Conservation (phyloP, 2,888 invertebrate species). For the Meiosimyza platycephala region DNA sequence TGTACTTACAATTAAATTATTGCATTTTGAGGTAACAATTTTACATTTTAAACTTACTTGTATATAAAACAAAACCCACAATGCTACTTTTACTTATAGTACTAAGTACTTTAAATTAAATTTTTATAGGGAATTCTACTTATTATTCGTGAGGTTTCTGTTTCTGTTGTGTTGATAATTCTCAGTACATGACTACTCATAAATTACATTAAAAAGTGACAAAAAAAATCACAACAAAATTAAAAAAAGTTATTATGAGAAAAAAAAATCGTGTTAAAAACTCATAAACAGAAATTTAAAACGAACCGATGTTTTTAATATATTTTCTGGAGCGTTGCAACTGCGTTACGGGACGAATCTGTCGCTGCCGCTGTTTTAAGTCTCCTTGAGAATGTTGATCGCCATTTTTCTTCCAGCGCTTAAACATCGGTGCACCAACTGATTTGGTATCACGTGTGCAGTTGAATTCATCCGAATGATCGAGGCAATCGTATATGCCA, state of each 20-base stretch:
- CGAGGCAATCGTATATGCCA: slow-evolving; percentile 69
- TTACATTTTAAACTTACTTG: too few species aligned
- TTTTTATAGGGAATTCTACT: too few species aligned
- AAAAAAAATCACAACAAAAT: slow-evolving; percentile 38
- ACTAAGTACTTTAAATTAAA: too few species aligned
- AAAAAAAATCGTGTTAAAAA: slow-evolving; percentile 34
- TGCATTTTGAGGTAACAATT: too few species aligned
- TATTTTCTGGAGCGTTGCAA: neutral
- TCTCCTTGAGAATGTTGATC: slow-evolving; percentile 21
- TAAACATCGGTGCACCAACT: slow-evolving; percentile 39
- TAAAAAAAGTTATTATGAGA: slow-evolving; percentile 37
- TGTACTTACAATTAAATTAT: too few species aligned
- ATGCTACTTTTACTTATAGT: too few species aligned
- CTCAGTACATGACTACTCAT: too few species aligned
- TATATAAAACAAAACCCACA: too few species aligned
- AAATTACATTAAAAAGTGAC: too few species aligned
- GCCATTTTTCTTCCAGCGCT: slow-evolving; percentile 63
- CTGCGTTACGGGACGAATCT: slow-evolving; percentile 8
- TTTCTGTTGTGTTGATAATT: too few species aligned
- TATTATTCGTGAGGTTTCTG: too few species aligned
- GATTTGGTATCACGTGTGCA: slow-evolving; percentile 64
- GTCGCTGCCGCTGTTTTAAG: slow-evolving; percentile 21
- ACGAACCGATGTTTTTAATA: slow-evolving; percentile 62
- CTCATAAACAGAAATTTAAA: slow-evolving; percentile 47
- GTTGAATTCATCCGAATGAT: slow-evolving; percentile 74